A percentile compares a stretch with the other conserved stretches of the same genome.
Conservation (phyloP, 2,888 invertebrate genomes). For the Sphaerophoria rueppellii region DNA sequence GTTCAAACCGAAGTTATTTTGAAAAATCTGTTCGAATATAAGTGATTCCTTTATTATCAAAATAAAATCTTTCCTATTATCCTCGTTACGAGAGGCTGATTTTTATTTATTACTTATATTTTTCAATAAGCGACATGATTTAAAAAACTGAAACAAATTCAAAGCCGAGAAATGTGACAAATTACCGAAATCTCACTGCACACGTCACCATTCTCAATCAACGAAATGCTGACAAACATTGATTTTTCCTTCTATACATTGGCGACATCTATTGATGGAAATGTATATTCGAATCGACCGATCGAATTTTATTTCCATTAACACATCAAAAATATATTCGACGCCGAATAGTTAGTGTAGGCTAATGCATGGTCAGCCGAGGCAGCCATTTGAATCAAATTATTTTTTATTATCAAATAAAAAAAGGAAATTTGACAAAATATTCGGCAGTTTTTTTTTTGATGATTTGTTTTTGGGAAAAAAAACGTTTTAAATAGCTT, state of each 20-base stretch:
- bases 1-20: neutral
- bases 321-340: slow-evolving; percentile 63
- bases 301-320: slow-evolving; percentile 33
- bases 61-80: slow-evolving; percentile 7
- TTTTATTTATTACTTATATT: too few species aligned
- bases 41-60: neutral
- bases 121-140: slow-evolving; percentile 12
- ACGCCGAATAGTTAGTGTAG: slow-evolving; percentile 42
- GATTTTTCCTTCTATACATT: neutral
- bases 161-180: slow-evolving; percentile 20
- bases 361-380: slow-evolving; percentile 46
- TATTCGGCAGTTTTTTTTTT: too few species aligned
- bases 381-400: too few species aligned
- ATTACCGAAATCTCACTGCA: slow-evolving; percentile 2
- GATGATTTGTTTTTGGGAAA: too few species aligned
- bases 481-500: too few species aligned
- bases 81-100: neutral
- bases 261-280: neutral
- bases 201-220: slow-evolving; percentile 19
- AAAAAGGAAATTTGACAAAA: too few species aligned
- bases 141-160: slow-evolving; percentile 10
- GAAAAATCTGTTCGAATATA: neutral
- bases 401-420: too few species aligned
- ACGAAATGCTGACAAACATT: neutral
- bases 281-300: neutral